These are phyloP conservation scores for Drosophila pandora DNA, from an alignment of 1,140 invertebrate species.

Conservation along the genomic window DNA sequence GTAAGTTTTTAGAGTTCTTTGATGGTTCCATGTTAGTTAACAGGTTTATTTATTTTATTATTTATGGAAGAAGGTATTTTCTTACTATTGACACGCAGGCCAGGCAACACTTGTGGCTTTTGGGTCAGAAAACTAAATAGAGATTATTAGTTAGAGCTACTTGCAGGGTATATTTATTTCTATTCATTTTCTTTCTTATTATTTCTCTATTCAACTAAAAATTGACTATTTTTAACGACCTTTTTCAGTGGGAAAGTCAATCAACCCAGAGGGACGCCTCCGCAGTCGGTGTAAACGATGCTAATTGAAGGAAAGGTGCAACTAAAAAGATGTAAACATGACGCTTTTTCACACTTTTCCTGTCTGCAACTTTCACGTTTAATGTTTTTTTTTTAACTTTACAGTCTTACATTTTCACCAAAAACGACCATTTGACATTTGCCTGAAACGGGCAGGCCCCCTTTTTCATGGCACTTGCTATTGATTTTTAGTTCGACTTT, in stretches of 20 bases:
- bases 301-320: conserved; percentile 51
- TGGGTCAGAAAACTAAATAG: conserved; percentile 3
- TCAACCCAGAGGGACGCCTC: conserved; percentile 2
- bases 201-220: background rate
- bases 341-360: conserved; percentile 42
- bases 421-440: conserved; percentile 70
- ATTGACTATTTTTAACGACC: conserved; percentile 8
- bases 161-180: too few relatives aligned
- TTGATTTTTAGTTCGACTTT: conserved; percentile 49
- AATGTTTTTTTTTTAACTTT: conserved; percentile 10
- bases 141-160: too few relatives aligned
- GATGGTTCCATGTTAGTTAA: background rate
- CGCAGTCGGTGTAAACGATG: conserved; percentile 28
- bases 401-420: conserved; percentile 45
- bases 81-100: conserved; percentile 42
- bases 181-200: too few relatives aligned
- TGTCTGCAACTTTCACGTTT: conserved; percentile 66
- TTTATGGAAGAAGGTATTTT: conserved; percentile 14
- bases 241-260: conserved; percentile 4
- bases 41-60: background rate
- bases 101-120: conserved; percentile 68
- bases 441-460: background rate
- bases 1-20: conserved; percentile 22
- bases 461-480: conserved; percentile 42
- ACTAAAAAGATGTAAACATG: conserved; percentile 44